A percentile compares a stretch with the other conserved stretches of the same genome.
These are phyloP conservation scores for Lysiphlebus fabarum DNA, from an alignment of 1,140 invertebrate genomes.

Conservation along the genomic window DNA sequence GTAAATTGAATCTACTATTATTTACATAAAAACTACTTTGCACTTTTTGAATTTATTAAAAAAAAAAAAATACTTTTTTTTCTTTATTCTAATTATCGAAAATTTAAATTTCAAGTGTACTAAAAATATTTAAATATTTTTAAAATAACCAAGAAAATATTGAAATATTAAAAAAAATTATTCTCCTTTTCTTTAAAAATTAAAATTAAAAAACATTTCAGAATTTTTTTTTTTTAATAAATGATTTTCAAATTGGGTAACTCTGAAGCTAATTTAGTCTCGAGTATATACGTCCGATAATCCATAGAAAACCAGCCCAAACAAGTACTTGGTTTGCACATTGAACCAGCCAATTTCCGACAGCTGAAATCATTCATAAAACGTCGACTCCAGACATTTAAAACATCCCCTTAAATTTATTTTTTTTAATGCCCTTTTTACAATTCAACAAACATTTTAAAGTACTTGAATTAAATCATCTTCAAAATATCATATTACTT, in stretches of 20 bases:
- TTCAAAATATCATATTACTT: too few species aligned
- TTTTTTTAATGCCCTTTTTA: too few species aligned
- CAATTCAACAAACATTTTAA: too few species aligned
- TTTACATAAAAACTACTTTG: too few species aligned
- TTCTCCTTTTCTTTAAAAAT: neutral
- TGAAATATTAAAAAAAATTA: too few species aligned
- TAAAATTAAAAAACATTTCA: constrained; percentile 8
- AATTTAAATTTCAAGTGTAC: neutral
- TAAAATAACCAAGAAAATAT: too few species aligned
- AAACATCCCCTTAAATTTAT: neutral
- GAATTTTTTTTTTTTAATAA: constrained; percentile 14
- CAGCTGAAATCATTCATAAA: constrained; percentile 25
- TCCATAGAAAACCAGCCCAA: constrained; percentile 15
- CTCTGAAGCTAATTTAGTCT: constrained; percentile 19
- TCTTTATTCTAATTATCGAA: neutral
- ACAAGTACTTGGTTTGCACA: constrained; percentile 20
- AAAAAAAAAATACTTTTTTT: neutral
- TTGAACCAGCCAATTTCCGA: constrained; percentile 22
- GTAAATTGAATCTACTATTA: too few species aligned
- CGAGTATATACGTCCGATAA: constrained; percentile 11
- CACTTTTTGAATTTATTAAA: too few species aligned
- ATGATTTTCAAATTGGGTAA: constrained; percentile 5
- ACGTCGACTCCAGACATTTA: constrained; percentile 17
- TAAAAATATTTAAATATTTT: too few species aligned
- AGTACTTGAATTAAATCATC: too few species aligned